These are phyloP conservation scores for Helostoma temminkii DNA, from an alignment of 2,797 vertebrate species.

Conservation along the genomic window DNA sequence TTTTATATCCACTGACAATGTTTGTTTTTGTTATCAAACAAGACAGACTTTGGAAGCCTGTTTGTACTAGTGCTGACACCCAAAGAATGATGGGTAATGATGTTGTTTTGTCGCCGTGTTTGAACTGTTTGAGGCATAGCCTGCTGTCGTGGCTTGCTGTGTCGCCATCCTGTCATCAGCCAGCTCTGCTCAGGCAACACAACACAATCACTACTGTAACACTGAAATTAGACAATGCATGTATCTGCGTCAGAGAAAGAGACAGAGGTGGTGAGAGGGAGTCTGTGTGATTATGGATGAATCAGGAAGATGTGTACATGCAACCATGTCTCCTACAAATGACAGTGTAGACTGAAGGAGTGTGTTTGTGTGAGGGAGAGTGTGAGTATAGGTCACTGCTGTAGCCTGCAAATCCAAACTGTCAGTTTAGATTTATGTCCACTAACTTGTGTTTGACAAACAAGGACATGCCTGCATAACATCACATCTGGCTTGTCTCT, in stretches of 20 bases:
- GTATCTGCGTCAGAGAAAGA: constrained; percentile 9
- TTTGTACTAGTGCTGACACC: constrained; percentile 40
- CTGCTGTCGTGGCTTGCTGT: constrained; percentile 12
- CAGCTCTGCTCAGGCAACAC: constrained; percentile 23
- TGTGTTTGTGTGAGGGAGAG: constrained; percentile 11
- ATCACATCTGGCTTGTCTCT: constrained; percentile 49
- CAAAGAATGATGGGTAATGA: constrained; percentile 48
- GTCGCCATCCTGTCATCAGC: constrained; percentile 51
- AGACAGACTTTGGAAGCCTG: constrained; percentile 14
- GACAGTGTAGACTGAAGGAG: not conserved
- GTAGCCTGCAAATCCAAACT: constrained; percentile 44
- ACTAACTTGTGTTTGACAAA: constrained; percentile 65
- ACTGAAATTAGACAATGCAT: constrained; percentile 5
- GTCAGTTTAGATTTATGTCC: constrained; percentile 69
- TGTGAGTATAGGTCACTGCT: constrained; percentile 30
- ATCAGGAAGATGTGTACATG: not conserved
- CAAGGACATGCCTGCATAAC: constrained; percentile 53
- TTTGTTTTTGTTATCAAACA: constrained; percentile 32
- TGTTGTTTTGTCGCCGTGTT: constrained; percentile 48
- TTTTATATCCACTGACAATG: not conserved
- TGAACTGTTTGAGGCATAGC: constrained; percentile 39
- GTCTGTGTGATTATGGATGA: constrained; percentile 8
- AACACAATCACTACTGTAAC: constrained; percentile 45
- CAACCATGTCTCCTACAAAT: not conserved
- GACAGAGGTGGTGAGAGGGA: not conserved